These are phyloP conservation scores for Florisuga fusca DNA, from an alignment of 2,797 vertebrate species.

Conservation along the genomic window DNA sequence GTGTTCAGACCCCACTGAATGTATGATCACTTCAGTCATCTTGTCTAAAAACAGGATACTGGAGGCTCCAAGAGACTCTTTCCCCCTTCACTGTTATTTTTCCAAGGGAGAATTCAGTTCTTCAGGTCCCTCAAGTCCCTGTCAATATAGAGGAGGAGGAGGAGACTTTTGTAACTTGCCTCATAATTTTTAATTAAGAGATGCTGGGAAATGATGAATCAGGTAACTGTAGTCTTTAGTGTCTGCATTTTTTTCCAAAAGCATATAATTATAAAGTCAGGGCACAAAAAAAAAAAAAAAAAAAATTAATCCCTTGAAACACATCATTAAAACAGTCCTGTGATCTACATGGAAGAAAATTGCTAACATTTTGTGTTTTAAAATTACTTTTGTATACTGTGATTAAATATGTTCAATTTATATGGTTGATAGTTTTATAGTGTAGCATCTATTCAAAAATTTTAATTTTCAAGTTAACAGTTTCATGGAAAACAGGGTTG, in stretches of 20 bases:
- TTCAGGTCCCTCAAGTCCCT: not conserved
- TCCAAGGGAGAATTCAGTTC: not conserved
- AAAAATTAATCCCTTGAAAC: not conserved
- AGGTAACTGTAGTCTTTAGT: not conserved
- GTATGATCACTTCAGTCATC: not conserved
- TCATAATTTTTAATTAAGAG: not conserved
- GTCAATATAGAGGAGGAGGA: not conserved
- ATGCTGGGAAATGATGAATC: not conserved
- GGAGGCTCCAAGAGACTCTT: not conserved
- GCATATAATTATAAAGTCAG: not conserved
- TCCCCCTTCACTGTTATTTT: not conserved
- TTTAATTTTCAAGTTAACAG: not conserved
- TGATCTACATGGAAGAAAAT: not conserved
- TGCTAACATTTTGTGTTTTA: not conserved
- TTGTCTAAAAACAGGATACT: not conserved
- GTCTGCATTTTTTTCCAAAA: not conserved
- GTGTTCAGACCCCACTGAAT: not conserved
- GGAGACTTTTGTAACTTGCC: not conserved
- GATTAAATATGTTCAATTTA: not conserved
- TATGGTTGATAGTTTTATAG: not conserved
- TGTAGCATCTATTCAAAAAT: not conserved
- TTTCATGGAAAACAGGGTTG: not conserved
- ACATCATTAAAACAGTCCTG: not conserved
- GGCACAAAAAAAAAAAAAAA: not conserved
- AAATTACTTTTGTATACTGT: not conserved